A percentile compares a stretch with the other conserved stretches of the same genome.
Evolutionary conservation across 2,888 invertebrate species (phyloP).

Genomic region (Pollenia labialis): DNA sequence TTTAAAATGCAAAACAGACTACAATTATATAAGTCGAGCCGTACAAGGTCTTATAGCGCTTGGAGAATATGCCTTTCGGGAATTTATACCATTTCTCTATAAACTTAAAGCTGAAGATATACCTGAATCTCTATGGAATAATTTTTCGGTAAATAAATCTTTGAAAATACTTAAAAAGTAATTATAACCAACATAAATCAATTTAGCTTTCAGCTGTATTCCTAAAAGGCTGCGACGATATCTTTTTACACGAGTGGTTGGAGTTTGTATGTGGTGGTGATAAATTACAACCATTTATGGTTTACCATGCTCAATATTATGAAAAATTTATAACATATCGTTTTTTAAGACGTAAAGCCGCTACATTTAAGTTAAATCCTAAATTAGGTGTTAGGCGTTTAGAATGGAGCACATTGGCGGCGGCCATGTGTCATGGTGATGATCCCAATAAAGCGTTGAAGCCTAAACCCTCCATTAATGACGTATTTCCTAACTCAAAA

Average conservation of each 20-base stretch:
- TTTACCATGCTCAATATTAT: slow-evolving; percentile 79
- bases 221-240: slow-evolving; percentile 81
- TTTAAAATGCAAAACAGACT: slow-evolving; percentile 77
- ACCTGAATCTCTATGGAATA: slow-evolving; percentile 79
- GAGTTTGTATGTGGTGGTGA: slow-evolving; percentile 81
- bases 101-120: slow-evolving; percentile 78
- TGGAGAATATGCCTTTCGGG: slow-evolving; percentile 83
- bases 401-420: slow-evolving; percentile 80
- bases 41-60: slow-evolving; percentile 80
- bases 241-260: slow-evolving; percentile 83
- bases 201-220: slow-evolving; percentile 80
- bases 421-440: slow-evolving; percentile 80
- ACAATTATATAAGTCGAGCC: slow-evolving; percentile 81
- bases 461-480: slow-evolving; percentile 77
- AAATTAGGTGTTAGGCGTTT: slow-evolving; percentile 80
- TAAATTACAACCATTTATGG: slow-evolving; percentile 81
- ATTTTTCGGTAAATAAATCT: slow-evolving; percentile 77
- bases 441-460: slow-evolving; percentile 80
- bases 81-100: slow-evolving; percentile 82
- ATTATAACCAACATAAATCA: neutral
- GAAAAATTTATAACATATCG: slow-evolving; percentile 78
- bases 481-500: slow-evolving; percentile 78
- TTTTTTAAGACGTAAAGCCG: slow-evolving; percentile 74
- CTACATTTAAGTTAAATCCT: slow-evolving; percentile 79
- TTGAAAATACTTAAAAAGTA: neutral